These are phyloP conservation scores for Zosterops japonicus DNA, from an alignment of 2,113 vertebrate genomes.

Conservation along the genomic window DNA sequence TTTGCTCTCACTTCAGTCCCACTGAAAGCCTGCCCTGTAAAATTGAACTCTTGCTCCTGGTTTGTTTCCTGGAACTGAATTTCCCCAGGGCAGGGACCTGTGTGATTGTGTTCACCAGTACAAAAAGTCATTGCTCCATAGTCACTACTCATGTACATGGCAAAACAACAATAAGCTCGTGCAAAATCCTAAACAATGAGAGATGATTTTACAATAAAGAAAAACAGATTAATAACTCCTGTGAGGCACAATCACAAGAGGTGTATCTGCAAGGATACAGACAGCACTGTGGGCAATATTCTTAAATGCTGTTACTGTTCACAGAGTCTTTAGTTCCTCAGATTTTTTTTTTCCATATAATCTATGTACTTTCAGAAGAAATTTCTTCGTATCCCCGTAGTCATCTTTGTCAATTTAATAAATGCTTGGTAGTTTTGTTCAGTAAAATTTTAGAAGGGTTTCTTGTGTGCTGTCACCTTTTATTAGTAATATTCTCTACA, in stretches of 20 bases:
- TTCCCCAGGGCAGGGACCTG: neutral
- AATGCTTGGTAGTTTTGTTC: neutral
- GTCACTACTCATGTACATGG: neutral
- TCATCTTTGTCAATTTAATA: slow-evolving; percentile 7
- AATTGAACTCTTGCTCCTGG: neutral
- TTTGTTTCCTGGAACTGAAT: neutral
- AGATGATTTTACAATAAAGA: neutral
- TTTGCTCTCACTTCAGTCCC: neutral
- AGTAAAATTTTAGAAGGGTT: slow-evolving; percentile 14
- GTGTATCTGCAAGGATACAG: neutral
- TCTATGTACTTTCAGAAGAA: neutral
- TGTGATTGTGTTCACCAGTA: neutral
- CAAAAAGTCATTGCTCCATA: neutral
- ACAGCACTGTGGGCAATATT: neutral
- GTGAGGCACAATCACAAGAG: neutral
- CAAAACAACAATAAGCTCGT: neutral
- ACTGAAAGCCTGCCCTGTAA: neutral
- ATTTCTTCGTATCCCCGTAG: neutral
- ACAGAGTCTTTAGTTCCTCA: neutral
- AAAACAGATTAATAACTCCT: neutral
- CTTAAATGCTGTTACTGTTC: neutral
- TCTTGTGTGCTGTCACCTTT: slow-evolving; percentile 15
- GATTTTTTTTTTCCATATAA: neutral
- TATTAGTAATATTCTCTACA: neutral
- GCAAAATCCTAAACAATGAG: neutral